These are phyloP conservation scores for Numenius arquata DNA, from an alignment of 2,113 vertebrate genomes.

Conservation along the genomic window DNA sequence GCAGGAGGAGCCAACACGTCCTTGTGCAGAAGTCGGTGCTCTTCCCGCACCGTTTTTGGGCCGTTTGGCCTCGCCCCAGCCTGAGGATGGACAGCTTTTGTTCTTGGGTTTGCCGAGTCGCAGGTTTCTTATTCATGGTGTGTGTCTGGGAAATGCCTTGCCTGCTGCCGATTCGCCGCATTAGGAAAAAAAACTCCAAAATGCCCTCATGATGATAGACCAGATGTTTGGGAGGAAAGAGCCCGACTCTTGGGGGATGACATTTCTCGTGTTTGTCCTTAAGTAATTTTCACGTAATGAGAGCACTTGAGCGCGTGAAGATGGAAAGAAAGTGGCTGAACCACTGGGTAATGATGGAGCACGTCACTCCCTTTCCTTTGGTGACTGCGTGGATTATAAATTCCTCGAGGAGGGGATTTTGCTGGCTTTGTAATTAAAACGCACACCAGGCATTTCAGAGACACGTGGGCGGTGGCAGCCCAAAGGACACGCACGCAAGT, in stretches of 20 bases:
- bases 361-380: not conserved
- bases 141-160: not conserved
- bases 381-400: not conserved
- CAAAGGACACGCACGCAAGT: not conserved
- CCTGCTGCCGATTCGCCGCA: not conserved
- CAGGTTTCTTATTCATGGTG: not conserved
- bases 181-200: not conserved
- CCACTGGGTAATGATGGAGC: not conserved
- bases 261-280: not conserved
- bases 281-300: not conserved
- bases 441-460: not conserved
- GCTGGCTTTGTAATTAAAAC: not conserved
- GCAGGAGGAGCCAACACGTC: not conserved
- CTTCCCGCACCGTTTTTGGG: not conserved
- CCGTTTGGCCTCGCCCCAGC: not conserved
- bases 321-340: not conserved
- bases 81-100: not conserved
- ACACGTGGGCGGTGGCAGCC: not conserved
- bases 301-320: not conserved
- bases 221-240: not conserved
- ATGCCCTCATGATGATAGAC: not conserved
- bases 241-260: not conserved
- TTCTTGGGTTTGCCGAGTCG: not conserved
- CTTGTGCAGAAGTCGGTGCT: not conserved
- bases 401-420: not conserved